These are phyloP conservation scores for Meghimatium bilineatum DNA, from an alignment of 2,888 invertebrate genomes.

Conservation along the genomic window DNA sequence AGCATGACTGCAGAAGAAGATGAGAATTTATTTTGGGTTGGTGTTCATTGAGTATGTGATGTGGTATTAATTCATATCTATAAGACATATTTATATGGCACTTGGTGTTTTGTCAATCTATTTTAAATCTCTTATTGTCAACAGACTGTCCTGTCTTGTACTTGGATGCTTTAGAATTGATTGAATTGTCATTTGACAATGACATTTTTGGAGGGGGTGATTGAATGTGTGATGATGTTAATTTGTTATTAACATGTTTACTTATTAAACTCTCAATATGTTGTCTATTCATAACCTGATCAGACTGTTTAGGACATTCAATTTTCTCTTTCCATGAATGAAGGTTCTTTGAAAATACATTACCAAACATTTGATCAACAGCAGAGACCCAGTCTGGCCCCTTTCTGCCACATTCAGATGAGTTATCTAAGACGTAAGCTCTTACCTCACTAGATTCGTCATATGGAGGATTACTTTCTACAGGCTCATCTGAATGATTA, in stretches of 20 bases:
- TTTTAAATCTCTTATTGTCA: too few species aligned
- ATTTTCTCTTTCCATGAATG: slow-evolving; percentile 24
- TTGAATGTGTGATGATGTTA: background rate
- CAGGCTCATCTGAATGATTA: background rate
- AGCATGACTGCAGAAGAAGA: too few species aligned
- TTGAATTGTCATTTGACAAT: background rate
- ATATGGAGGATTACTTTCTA: background rate
- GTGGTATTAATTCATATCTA: too few species aligned
- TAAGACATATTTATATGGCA: too few species aligned
- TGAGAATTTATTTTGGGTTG: too few species aligned
- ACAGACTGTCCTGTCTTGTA: background rate
- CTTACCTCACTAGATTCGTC: background rate
- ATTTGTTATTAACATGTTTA: background rate
- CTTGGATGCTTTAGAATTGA: background rate
- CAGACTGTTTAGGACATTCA: background rate
- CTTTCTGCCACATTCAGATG: background rate
- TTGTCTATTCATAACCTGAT: background rate
- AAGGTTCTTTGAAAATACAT: slow-evolving; percentile 15
- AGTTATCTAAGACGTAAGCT: background rate
- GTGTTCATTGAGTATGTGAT: too few species aligned
- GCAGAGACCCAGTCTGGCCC: background rate
- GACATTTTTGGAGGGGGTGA: too few species aligned
- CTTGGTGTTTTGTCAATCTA: too few species aligned
- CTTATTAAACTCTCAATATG: background rate
- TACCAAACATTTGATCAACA: slow-evolving; percentile 14